Evolutionary conservation across 2,797 vertebrate species (phyloP), one percentile per base, ranked within the genome.

Genomic region (Coregonus suidteri): DNA sequence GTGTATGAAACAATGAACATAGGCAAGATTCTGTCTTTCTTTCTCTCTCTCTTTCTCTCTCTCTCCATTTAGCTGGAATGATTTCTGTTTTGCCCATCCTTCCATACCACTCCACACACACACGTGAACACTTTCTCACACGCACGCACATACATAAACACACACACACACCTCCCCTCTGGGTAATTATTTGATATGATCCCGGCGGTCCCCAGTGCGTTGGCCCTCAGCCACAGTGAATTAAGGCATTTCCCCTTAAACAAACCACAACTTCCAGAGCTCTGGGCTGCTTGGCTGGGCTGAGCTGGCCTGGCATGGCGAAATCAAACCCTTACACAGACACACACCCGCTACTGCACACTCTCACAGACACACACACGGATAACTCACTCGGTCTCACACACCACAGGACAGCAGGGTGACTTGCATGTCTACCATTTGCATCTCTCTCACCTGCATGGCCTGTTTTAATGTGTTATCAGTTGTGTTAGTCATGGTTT

Each of bases 241-340:
- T 91, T 90, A 91, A 91, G 84, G 85, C 86, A 93, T 91, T 94
- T 93, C 92, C 91, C 89, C 81, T 47, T 84, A 76, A 89, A 90
- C 87, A 86, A 85, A 91, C 90, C 90, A 81, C 90, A 91, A 84
- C 86, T 92, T 92, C 87, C 88, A 89, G 77, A 68, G 69, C 80
- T 88, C 80, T 89, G 78, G 75, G 73, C 82, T 25, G 47, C 84
- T 84, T 62, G 47, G 56, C 77, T 1, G 2, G 41, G 41, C 9
- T 71, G 75, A 72, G 76, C 73, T 62, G 69, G 75, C 35, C 75
- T 68, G 7, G 51, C 25, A 53, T 41, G 20, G 68, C 34, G 35
- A 70, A 76, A 81, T 81, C 84, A 13, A 34, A 83, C 64, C 75
- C 75, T 73, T 72, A 25, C 25, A 25, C 25, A 25, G 25, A 41